A percentile compares a stretch with the other conserved stretches of the same genome.
Conservation (phyloP, 2,113 vertebrate species). For the Plecotus auritus region DNA sequence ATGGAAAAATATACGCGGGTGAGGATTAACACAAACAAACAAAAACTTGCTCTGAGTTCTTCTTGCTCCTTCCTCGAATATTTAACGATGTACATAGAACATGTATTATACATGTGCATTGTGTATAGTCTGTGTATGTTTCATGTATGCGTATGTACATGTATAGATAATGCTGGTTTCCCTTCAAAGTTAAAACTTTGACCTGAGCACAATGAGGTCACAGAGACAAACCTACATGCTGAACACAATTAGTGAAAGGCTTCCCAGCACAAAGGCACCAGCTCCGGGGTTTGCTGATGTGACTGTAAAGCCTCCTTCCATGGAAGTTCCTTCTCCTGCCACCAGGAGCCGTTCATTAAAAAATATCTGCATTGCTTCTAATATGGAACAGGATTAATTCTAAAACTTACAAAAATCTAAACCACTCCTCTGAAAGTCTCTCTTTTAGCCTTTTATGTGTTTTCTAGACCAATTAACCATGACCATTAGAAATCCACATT, state of each 20-base stretch:
- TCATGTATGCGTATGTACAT: neutral
- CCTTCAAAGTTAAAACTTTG: neutral
- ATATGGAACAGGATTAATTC: neutral
- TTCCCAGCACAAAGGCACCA: neutral
- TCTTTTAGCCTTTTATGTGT: neutral
- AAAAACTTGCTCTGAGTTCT: neutral
- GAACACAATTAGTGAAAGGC: neutral
- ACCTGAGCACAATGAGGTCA: neutral
- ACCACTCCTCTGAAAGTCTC: neutral
- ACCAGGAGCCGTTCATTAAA: too few species aligned
- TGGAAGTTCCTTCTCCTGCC: neutral
- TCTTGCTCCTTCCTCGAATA: neutral
- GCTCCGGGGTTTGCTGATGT: neutral
- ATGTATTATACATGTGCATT: too few species aligned
- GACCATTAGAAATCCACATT: neutral
- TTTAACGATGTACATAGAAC: too few species aligned
- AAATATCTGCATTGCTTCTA: neutral
- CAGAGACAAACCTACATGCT: neutral
- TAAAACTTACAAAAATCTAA: neutral
- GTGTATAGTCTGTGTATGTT: neutral
- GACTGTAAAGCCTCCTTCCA: neutral
- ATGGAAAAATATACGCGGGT: too few species aligned
- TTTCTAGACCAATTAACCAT: neutral
- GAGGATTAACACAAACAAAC: too few species aligned
- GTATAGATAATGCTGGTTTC: neutral